Evolutionary conservation across 92 coral and sea anemone genomes (phyloP), one percentile per base, ranked within the genome.

Genomic region (Anthopleura xanthogrammica): DNA sequence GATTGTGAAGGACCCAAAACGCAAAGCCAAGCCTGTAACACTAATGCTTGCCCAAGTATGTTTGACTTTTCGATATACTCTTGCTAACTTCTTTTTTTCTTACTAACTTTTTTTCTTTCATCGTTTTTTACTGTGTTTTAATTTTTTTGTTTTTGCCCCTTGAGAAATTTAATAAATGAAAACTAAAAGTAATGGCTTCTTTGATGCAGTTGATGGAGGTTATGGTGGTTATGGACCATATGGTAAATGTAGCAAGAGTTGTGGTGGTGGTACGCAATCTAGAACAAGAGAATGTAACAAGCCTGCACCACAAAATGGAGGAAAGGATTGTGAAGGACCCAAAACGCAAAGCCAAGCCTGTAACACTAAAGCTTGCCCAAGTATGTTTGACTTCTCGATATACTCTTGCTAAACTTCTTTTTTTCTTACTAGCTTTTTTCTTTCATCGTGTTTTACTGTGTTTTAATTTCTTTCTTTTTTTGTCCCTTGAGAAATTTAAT

Each of bases 261-360:
- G 92, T 75, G 92, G 90, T 20, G 24, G 58, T 24, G 92, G 90
- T 40, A 55, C 24, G 29, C 92, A 89, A 72, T 81, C 87, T 24
- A 70, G 92, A 52, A 81, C 19, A 16, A 89, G 92, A 16, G 80
- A 20, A 55, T 89, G 92, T 60, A 71, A 43, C 55, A 85, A 80
- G 48, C 82, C 89, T 10, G 55, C 54, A 20, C 50, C 50, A 43
- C 50, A 4, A 43, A 4, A 43, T 43, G 50, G 50, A 43, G 50
- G 50, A 43, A 43, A 43, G 8, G 5, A 4, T 4, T 79, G 82
- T 17, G 82, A 2, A 7, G 82, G 82, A 3, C 16, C 13, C 12
- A 3, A 16, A 10, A 24, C 0, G 13, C 7, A 41, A 39, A 36
- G 74, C 3, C 73, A 60, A 60, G 52, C 52, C 74, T 79, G 82